A percentile compares a stretch with the other conserved stretches of the same genome.
These are phyloP conservation scores for Tribolium castaneum DNA, from an alignment of 1,140 invertebrate genomes.

Conservation along the genomic window DNA sequence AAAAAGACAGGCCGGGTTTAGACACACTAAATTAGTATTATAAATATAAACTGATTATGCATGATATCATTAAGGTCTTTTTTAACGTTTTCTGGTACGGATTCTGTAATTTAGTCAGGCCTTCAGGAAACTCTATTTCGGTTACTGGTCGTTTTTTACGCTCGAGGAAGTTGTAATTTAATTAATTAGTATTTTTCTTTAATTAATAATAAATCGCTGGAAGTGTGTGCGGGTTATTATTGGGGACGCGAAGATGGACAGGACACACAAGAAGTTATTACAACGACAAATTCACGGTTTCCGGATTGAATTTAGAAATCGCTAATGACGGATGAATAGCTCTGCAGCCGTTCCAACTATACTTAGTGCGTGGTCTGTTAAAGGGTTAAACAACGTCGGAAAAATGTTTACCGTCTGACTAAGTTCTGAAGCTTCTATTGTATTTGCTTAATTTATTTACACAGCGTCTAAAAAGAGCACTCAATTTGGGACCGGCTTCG, in stretches of 20 bases:
- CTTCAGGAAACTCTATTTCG: slow-evolving; percentile 23
- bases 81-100: slow-evolving; percentile 1
- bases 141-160: background rate
- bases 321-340: slow-evolving; percentile 9
- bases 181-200: slow-evolving; percentile 22
- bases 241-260: slow-evolving; percentile 4
- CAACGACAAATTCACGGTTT: slow-evolving; percentile 22
- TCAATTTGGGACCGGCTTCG: slow-evolving; percentile 1
- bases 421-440: slow-evolving; percentile 3
- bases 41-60: slow-evolving; percentile 36
- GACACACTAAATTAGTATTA: slow-evolving; percentile 32
- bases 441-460: slow-evolving; percentile 26
- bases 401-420: slow-evolving; percentile 16
- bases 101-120: slow-evolving; percentile 21
- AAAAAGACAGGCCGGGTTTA: background rate
- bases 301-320: slow-evolving; percentile 20
- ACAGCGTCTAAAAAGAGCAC: slow-evolving; percentile 20
- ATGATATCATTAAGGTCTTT: slow-evolving; percentile 25
- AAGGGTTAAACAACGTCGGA: slow-evolving; percentile 1
- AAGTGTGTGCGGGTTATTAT: background rate
- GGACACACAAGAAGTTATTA: slow-evolving; percentile 7
- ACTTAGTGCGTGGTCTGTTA: slow-evolving; percentile 8
- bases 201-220: slow-evolving; percentile 21
- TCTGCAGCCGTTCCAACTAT: slow-evolving; percentile 5
- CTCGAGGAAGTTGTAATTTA: slow-evolving; percentile 17